Conservation (phyloP, 2,888 invertebrate genomes). For the Eupithecia centaureata region DNA sequence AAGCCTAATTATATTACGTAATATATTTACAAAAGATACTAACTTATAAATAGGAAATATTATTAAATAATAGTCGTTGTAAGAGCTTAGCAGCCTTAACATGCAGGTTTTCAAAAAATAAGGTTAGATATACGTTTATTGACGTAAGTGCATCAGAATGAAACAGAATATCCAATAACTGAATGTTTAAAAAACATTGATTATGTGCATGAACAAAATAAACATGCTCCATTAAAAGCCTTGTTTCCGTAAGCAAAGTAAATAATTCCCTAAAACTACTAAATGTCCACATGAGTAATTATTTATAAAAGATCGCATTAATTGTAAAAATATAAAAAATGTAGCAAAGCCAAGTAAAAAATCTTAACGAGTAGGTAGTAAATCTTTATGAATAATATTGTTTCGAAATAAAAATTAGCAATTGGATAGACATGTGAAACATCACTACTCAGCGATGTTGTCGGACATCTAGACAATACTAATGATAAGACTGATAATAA, state of each 20-base stretch:
- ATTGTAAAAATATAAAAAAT: conserved; percentile 14
- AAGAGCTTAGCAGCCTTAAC: conserved; percentile 42
- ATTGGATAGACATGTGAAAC: conserved; percentile 81
- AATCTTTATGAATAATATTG: background rate
- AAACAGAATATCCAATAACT: background rate
- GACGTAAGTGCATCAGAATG: no score
- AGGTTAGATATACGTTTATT: background rate
- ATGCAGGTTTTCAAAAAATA: background rate
- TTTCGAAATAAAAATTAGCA: conserved; percentile 42
- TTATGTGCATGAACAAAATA: background rate
- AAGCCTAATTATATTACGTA: conserved; percentile 54
- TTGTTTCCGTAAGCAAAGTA: conserved; percentile 1
- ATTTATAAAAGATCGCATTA: background rate
- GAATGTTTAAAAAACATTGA: background rate
- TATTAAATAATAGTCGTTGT: conserved; percentile 69
- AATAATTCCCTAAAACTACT: background rate
- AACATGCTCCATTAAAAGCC: background rate
- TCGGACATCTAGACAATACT: conserved; percentile 80
- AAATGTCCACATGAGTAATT: background rate
- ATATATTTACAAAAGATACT: conserved; percentile 75
- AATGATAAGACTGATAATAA: conserved; percentile 30
- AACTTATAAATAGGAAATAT: conserved; percentile 62
- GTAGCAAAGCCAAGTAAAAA: background rate
- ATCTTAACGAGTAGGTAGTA: no score
- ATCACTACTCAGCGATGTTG: conserved; percentile 75